Base-by-base conservation (phyloP, 2,113 vertebrate genomes). In the Phrynosoma blainvillii region DNA sequence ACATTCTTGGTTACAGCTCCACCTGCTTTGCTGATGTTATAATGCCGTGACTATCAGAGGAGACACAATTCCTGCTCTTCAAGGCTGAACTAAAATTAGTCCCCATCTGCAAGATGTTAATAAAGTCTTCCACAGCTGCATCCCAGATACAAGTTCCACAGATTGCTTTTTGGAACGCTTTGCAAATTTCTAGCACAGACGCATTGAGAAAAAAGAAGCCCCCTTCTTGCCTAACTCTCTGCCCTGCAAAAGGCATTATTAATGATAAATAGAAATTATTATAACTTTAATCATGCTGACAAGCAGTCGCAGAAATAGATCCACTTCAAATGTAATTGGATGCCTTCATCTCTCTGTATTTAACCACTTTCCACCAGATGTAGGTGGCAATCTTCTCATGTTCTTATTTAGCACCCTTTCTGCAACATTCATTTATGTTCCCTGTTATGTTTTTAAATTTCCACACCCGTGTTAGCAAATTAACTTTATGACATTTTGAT, bases 71-170 rank as follows among this genome's bases (percentile, higher is more conserved):
- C 95, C 90, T 89, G 56, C 94, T 97, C 94, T 95, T 96, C 93
- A 94, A 96, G 92, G 90, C 94, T 96, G 95, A 96, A 96, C 96
- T 97, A 97, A 97, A 97, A 97, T 97, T 97, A 97, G 96, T 96
- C 96, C 95, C 96, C 97, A 97, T 97, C 97, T 97, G 97, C 96
- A 97, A 97, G 95, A 97, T 96, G 96, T 96, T 97, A 97, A 96
- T 96, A 95, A 96, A 95, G 96, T 96, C 95, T 95, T 96, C 93
- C 95, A 95, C 97, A 97, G 96, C 96, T 97, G 96, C 96, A 96
- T 96, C 96, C 95, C 94, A 95, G 92, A 97, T 95, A 97, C 96
- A 97, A 97, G 95, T 96, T 96, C 93, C 91, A 91, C 95, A 96
- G 96, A 97, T 97, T 97, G 96, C 96, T 94, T 96, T 78, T 96